These are phyloP conservation scores for Amblyteles armatorius DNA, from an alignment of 2,888 invertebrate species.

Conservation along the genomic window DNA sequence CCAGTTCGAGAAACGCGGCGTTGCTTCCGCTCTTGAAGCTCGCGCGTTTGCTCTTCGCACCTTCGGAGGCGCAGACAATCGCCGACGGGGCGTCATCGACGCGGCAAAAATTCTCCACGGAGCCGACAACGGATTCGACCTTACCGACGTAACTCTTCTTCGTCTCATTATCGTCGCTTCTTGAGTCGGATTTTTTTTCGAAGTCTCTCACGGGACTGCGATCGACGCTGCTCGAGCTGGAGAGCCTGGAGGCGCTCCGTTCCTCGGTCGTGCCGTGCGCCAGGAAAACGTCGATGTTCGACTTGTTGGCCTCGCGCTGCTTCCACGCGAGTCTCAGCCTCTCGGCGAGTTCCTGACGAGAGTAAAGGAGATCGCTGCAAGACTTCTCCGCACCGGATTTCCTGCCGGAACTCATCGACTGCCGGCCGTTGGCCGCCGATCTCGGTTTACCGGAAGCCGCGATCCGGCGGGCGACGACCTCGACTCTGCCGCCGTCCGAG, in stretches of 20 bases:
- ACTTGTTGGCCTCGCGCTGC: slow-evolving; percentile 85
- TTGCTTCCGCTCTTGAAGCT: slow-evolving; percentile 78
- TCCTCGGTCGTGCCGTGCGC: slow-evolving; percentile 85
- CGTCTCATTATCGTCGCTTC: slow-evolving; percentile 15
- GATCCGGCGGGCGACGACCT: slow-evolving; percentile 81
- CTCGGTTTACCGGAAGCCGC: slow-evolving; percentile 72
- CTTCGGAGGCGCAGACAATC: slow-evolving; percentile 48
- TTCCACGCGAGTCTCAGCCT: slow-evolving; percentile 85
- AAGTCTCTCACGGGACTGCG: slow-evolving; percentile 51
- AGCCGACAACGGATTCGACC: background rate
- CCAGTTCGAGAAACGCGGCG: slow-evolving; percentile 77
- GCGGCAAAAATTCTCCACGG: background rate
- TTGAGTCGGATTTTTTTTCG: background rate
- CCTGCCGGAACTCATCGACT: slow-evolving; percentile 40
- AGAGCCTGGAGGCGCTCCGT: slow-evolving; percentile 78
- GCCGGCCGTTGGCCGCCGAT: slow-evolving; percentile 40
- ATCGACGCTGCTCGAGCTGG: slow-evolving; percentile 72
- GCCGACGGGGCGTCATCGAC: slow-evolving; percentile 43
- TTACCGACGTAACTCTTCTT: background rate
- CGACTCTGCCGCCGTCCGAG: slow-evolving; percentile 70
- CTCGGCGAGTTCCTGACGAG: slow-evolving; percentile 85
- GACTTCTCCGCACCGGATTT: slow-evolving; percentile 63
- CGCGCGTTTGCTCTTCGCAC: slow-evolving; percentile 75
- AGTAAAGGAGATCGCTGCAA: slow-evolving; percentile 81
- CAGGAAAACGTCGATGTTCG: slow-evolving; percentile 88